Base-by-base conservation (phyloP, 2,797 vertebrate genomes). In the Forpus xanthops region DNA sequence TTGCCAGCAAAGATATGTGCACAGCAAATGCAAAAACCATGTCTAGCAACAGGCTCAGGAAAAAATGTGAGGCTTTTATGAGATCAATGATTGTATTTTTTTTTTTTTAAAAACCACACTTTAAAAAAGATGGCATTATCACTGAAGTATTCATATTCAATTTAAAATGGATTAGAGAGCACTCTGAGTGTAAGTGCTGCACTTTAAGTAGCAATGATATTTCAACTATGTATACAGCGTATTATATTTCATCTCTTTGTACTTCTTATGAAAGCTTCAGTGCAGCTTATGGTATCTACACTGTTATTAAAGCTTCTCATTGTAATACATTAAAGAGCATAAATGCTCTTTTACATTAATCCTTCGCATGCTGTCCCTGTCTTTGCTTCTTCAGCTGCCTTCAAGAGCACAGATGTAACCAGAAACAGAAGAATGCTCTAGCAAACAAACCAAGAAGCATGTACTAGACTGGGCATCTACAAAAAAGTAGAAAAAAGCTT, bases 161-260 rank as follows among this genome's bases (percentile, higher is more conserved):
- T 95, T 94, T 93, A 45, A 84, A 96, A 90, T 71, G 92, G 92
- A 95, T 96, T 94, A 93, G 74, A 88, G 80, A 93, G 66, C 77
- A 76, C 74, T 91, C 86, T 1, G 9, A 53, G 28, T 21, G 2
- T 52, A 85, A 96, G 88, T 82, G 94, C 88, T 91, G 64, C 45
- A 44, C 90, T 95, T 79, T 73, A 87, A 80, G 90, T 8, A 89
- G 77, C 74, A 60, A 39, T 53, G 80, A 33, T 67, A 89, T 89
- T 90, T 92, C 92, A 90, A 27, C 60, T 82, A n/a, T 45, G 74
- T 70, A n/a, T 61, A 79, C 44, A 58, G 70, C 30, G 3, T 58
- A 71, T 82, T 82, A 52, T 49, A 8, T 49, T 56, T 70, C 86
- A 39, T 24, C 79, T 53, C 79, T 77, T 56, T 33, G 15, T 74